Evolutionary conservation across 2,888 invertebrate genomes (phyloP), one percentile per base, ranked within the genome.

Genomic region (Microctonus aethiopoides): DNA sequence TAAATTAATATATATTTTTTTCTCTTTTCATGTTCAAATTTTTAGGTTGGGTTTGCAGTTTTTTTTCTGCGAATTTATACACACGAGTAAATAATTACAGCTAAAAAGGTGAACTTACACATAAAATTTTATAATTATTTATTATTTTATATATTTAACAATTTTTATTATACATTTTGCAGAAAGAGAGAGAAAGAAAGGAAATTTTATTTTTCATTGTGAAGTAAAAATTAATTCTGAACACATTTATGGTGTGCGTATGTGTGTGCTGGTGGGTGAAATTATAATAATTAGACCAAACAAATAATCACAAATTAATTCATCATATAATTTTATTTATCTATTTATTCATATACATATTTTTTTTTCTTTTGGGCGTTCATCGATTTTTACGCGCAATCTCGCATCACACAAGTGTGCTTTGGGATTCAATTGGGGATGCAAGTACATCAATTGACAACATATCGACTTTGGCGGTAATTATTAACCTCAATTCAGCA

Each of bases 401-500:
- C 24, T 56, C 29, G 22, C 6, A 10, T 5, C 3, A 2, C 13
- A 29, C 26, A 11, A 57, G 16, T 16, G 5, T 32, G 7, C 16
- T 2, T n/a, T n/a, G n/a, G n/a, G n/a, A n/a, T n/a, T n/a, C 57
- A 57, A 29, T 64, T 22, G 64, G 60, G 56, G n/a, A 65, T 65
- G 65, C 32, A 63, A 56, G 29, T 54, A 59, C 63, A 65, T 57
- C 11, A 20, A 36, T 66, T 68, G 60, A 56, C 62, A 62, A 72
- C 39, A 54, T 61, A 69, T 32, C 32, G 46, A 60, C 62, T 34
- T 56, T 67, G 60, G 68, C 70, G 70, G 73, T 74, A 66, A 71
- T 72, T 74, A 71, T 67, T 32, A n/a, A n/a, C n/a, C n/a, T n/a
- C n/a, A n/a, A n/a, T n/a, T n/a, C n/a, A n/a, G n/a, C n/a, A n/a